Base-by-base conservation (phyloP, 2,797 vertebrate genomes). In the Myripristis jacobus region DNA sequence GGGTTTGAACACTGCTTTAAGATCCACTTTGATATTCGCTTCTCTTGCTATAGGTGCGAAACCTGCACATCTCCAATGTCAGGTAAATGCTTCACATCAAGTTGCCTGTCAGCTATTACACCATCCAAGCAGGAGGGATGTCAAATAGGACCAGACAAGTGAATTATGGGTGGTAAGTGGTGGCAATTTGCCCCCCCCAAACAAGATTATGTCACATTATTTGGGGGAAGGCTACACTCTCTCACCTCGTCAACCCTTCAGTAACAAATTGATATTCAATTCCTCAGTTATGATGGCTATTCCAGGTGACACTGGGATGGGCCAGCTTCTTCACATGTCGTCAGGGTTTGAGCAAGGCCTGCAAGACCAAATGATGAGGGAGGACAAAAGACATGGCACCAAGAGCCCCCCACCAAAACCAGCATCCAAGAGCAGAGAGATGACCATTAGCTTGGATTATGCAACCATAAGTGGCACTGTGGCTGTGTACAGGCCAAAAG, bases 371-470 rank as follows among this genome's bases (percentile, higher is more conserved):
- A 73, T 27, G 52, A 57, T 44, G 61, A 57, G 54, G 58, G 56
- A 18, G 81, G 21, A 22, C 66, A 64, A 53, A 65, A 52, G 8
- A 41, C 2, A 36, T 11, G 36, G 36, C 53, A 72, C 34, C 38
- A 65, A 29, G 56, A 72, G 31, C 10, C 38, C 27, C 9, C 62
- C 27, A 54, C 62, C 27, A 54, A 72, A 31, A 75, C 19, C 38
- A 73, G 65, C 69, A 60, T 46, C 65, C 16, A 15, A 15, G 38
- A 57, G 71, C 52, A 38, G 3, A 65, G 2, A 75, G 68, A 71
- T 85, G 84, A 85, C 76, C 76, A 80, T 75, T 81, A 84, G 72
- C 65, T 50, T 16, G 59, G 66, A 74, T 88, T 84, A 84, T 83
- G 81, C 78, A 89, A 79, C 80, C 79, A 4, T 59, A 77, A 80